Percentiles rank a stretch among this genome's conserved stretches.
Evolutionary conservation across 2,797 vertebrate genomes (phyloP).

Genomic region (Xenops minutus): DNA sequence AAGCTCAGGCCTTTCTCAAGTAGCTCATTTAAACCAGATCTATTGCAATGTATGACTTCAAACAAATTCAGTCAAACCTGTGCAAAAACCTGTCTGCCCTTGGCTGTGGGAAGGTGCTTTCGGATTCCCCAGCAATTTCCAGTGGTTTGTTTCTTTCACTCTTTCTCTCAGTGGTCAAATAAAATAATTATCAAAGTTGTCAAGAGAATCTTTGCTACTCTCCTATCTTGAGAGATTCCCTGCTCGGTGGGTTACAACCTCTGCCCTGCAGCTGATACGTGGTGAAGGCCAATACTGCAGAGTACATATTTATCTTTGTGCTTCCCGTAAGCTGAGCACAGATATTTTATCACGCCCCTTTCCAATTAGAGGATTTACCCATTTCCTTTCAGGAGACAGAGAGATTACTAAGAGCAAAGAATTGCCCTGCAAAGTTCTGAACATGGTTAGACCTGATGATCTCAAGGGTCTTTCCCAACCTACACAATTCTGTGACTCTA

Average conservation of each 20-base stretch:
- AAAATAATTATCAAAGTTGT: neutral
- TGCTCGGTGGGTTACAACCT: neutral
- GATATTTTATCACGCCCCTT: neutral
- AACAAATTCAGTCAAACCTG: neutral
- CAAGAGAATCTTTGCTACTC: neutral
- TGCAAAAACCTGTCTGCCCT: neutral
- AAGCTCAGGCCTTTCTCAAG: neutral
- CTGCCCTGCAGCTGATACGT: neutral
- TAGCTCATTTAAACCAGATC: neutral
- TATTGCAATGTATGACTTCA: neutral
- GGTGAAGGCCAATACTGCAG: neutral
- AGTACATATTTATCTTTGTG: neutral
- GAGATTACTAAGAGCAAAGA: neutral
- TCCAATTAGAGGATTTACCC: neutral
- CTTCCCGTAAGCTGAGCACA: neutral
- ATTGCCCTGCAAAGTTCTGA: neutral
- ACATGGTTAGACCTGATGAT: neutral
- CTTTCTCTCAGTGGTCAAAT: neutral
- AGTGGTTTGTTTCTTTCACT: neutral
- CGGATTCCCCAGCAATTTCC: neutral
- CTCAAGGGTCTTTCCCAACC: neutral
- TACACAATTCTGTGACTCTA: neutral
- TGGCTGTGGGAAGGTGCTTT: neutral
- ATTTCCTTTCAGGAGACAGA: neutral
- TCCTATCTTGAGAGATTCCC: neutral